Evolutionary conservation across 2,797 vertebrate species (phyloP), one percentile per base, ranked within the genome.

Genomic region (Phylloscopus collybita): DNA sequence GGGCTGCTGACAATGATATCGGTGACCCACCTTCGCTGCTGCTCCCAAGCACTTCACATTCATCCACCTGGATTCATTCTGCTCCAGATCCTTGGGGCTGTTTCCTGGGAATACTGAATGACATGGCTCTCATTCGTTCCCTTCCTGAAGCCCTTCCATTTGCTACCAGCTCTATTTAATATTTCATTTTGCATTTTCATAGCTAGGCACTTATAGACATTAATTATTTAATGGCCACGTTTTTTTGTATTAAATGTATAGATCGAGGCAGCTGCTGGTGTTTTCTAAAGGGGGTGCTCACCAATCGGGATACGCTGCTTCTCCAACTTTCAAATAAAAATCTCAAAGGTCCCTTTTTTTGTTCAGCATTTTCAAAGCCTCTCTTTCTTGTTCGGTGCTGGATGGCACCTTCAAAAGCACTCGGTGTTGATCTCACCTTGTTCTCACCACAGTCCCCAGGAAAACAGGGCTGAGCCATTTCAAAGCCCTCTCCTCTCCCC

Each of bases 151-250:
- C 40, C 85, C 64, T 96, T 90, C 94, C 92, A 85, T 70, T 97
- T 89, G 62, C 82, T 92, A 79, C 90, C 4, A 3, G 54, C 25
- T 70, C 44, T 93, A 80, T 78, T 97, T 93, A 97, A 97, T 97
- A 97, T 97, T 97, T 97, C 40, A 97, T 97, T 90, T 65, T 92
- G 79, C 81, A 92, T 97, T 95, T 97, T 95, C 97, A 93, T 93
- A 91, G 94, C 85, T 29, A 96, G 88, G 93, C 94, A 96, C 96
- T 97, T 97, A 95, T 36, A 74, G 82, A 47, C 91, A 97, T 97
- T 34, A 96, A 97, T 97, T 95, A 97, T 97, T 97, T 62, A 97
- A 69, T n/a, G 51, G 30, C 47, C 86, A 59, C 11, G 2, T 82
- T 94, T 90, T 90, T 91, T 82, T 60, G 70, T 74, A 86, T 61